phyloP scores from a whole-genome alignment of 2,113 vertebrate genomes.

The Platysteira castanea region DNA sequence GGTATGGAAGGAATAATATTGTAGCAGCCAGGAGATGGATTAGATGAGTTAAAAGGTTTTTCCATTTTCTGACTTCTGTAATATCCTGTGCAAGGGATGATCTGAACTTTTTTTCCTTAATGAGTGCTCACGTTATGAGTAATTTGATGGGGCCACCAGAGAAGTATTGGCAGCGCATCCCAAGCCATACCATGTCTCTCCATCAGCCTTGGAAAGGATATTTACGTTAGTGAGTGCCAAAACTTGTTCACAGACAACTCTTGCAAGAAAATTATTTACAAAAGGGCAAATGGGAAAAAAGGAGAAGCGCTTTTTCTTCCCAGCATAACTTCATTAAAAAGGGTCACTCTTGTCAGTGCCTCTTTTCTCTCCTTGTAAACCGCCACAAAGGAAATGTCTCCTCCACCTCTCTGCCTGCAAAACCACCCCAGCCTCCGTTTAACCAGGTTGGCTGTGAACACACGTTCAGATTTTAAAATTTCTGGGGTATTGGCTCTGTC shows the following conservation, averaged over 20 bases:
- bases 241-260: slow-evolving; percentile 47
- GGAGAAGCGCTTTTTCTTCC: not conserved
- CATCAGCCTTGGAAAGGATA: slow-evolving; percentile 46
- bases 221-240: slow-evolving; percentile 42
- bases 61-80: slow-evolving; percentile 62
- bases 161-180: slow-evolving; percentile 39
- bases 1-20: slow-evolving; percentile 58
- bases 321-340: not conserved
- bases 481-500: not conserved
- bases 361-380: not conserved
- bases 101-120: slow-evolving; percentile 51
- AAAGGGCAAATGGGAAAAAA: slow-evolving; percentile 27
- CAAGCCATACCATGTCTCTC: slow-evolving; percentile 48
- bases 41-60: slow-evolving; percentile 63
- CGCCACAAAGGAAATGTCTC: not conserved
- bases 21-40: slow-evolving; percentile 44
- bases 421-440: not conserved
- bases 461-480: not conserved
- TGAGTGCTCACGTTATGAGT: slow-evolving; percentile 25
- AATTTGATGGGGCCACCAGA: slow-evolving; percentile 57
- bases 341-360: not conserved
- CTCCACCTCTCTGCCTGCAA: not conserved
- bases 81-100: slow-evolving; percentile 58
- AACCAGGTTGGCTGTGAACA: not conserved
- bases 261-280: slow-evolving; percentile 52